Base-by-base conservation (phyloP, 1,140 invertebrate genomes). In the Hypothenemus hampei region DNA sequence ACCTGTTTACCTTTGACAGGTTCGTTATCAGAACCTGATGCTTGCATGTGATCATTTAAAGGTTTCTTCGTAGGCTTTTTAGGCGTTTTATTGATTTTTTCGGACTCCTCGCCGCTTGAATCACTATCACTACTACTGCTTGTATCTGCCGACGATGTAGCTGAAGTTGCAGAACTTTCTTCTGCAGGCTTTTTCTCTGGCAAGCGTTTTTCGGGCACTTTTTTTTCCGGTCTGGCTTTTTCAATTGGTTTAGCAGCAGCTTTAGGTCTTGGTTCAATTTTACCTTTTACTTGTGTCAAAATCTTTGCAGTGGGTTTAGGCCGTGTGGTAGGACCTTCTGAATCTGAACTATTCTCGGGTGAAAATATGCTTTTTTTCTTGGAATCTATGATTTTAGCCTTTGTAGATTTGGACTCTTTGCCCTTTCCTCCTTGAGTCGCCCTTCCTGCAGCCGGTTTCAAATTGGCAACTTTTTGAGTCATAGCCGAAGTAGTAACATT, bases 301-400 rank as follows among this genome's bases (percentile, higher is more conserved):
- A 7, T n/a, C 26, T 61, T 61, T 63, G 64, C 60, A 66, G 69
- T 39, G 60, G 65, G 53, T 62, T 74, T 67, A 13, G 36, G 19
- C n/a, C n/a, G n/a, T n/a, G n/a, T n/a, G n/a, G n/a, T n/a, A n/a
- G n/a, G n/a, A n/a, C n/a, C n/a, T 22, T 60, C 62, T 53, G 84
- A 86, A 70, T 86, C 85, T 22, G 84, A 86, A 68, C 85, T 86
- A 60, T 88, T 87, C 61, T 88, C 86, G 1, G 86, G 86, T 58
- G 85, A 88, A 61, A 89, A 89, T 65, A 89, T 89, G 69, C 86
- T 89, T 65, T 87, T 88, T 55, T 85, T 86, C 61, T 87, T 83
- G 26, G 78, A 75, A 59, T 78, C 58, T 40, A 62, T 63, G 35
- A 58, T 33, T 49, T 61, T 59, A 21, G 63, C 26, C 29, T 39